These are phyloP conservation scores for Drosophila parabipectinata DNA, from an alignment of 1,140 invertebrate species.

Conservation along the genomic window DNA sequence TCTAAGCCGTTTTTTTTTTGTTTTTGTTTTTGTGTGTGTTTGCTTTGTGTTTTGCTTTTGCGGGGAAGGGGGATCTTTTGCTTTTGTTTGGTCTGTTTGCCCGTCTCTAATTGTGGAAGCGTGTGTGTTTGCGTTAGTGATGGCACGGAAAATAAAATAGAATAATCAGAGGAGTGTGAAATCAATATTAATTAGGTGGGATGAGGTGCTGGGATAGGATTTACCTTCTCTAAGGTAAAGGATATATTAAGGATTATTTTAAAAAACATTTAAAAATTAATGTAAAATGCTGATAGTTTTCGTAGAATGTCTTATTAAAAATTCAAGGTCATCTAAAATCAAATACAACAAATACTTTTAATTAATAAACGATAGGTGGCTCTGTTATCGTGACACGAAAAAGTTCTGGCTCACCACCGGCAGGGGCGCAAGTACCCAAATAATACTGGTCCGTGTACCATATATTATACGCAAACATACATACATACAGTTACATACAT, in stretches of 20 bases:
- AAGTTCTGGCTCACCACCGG: neutral
- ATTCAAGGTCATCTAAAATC: too few species aligned
- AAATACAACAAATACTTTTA: too few species aligned
- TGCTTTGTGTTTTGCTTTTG: slow-evolving; percentile 4
- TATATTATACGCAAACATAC: slow-evolving; percentile 10
- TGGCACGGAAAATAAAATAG: slow-evolving; percentile 6
- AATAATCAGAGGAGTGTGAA: slow-evolving; percentile 9
- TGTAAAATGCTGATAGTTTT: too few species aligned
- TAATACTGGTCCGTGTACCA: slow-evolving; percentile 5
- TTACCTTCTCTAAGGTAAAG: neutral
- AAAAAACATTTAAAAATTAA: too few species aligned
- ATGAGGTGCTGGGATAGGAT: neutral
- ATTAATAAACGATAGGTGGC: neutral
- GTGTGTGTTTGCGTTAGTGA: slow-evolving; percentile 26
- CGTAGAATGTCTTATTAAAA: too few species aligned
- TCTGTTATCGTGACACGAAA: slow-evolving; percentile 24
- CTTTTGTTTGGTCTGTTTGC: slow-evolving; percentile 48
- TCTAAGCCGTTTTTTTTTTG: slow-evolving; percentile 5
- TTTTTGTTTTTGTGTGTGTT: slow-evolving; percentile 31
- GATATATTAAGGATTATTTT: neutral
- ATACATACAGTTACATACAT: slow-evolving; percentile 9
- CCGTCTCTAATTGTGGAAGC: slow-evolving; percentile 39
- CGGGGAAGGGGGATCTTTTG: slow-evolving; percentile 4
- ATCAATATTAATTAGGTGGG: slow-evolving; percentile 30
- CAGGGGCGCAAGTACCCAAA: slow-evolving; percentile 5